Evolutionary conservation across 2,113 vertebrate species (phyloP), one percentile per base, ranked within the genome.

Genomic region (Oncorhynchus nerka): DNA sequence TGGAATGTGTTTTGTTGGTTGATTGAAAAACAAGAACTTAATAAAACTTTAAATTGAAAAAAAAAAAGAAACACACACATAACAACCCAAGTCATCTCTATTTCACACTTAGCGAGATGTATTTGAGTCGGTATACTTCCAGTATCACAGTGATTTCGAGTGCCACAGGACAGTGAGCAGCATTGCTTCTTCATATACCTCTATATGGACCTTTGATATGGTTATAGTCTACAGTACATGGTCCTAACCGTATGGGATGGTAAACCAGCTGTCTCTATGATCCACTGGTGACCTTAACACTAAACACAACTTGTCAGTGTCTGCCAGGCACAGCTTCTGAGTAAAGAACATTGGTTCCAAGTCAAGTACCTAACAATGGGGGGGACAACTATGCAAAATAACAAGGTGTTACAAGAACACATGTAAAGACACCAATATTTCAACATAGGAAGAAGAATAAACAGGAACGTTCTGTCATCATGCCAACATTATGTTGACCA

Each of bases 111-210:
- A 45, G 39, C 9, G 39, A 45, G 48, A 76, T 32, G 39, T 13
- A 57, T 65, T 55, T 26, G 30, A 4, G 61, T 55, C 12, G 15
- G 51, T 16, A 55, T 55, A 19, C 51, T 16, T 55, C 12, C 12
- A 55, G 49, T 51, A 51, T 51, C 59, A 61, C 59, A 32, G 16
- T 51, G 15, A 39, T 24, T 62, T 62, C 1, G 59, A 22, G 6
- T 61, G 67, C 74, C 48, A 79, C 73, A 78, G 71, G 79, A 66
- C 73, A 79, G 81, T 1, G 79, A 87, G 86, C 83, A 55, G 51
- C 16, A 19, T 7, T 62, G n/a, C 51, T 67, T 77, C 59, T 11
- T 45, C 39, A 45, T 62, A 16, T 69, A 77, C 19, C 5, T 62
- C n/a, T 22, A 62, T 22, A 76, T 45, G 75, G 76, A 75, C 49